Evolutionary conservation across 2,888 invertebrate species (phyloP).

Genomic region (Plusia festucae): DNA sequence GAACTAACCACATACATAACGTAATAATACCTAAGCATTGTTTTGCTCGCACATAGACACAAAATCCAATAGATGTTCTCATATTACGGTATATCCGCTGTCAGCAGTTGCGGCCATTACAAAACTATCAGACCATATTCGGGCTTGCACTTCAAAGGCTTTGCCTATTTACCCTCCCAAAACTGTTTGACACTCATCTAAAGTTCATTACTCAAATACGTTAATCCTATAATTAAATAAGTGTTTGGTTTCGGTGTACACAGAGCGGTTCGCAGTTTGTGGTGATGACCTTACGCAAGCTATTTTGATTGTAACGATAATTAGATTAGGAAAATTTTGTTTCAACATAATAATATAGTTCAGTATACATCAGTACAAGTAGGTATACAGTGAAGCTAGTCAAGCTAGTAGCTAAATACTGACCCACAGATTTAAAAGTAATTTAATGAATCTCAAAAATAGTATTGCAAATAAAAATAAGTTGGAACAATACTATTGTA

Average conservation of each 20-base stretch:
- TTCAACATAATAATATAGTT: background rate
- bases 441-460: background rate
- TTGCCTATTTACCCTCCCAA: constrained; percentile 84
- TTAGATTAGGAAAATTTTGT: background rate
- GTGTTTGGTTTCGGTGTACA: constrained; percentile 71
- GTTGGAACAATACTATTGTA: constrained; percentile 3
- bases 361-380: background rate
- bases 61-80: constrained; percentile 80
- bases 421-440: too few relatives aligned
- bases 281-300: constrained; percentile 39
- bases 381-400: background rate
- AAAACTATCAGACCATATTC: constrained; percentile 84
- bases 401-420: too few relatives aligned
- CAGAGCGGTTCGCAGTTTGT: constrained; percentile 46
- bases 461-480: background rate
- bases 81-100: constrained; percentile 82
- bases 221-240: constrained; percentile 83
- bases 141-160: constrained; percentile 86
- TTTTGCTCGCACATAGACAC: constrained; percentile 73
- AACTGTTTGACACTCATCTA: constrained; percentile 81
- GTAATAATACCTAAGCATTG: constrained; percentile 57
- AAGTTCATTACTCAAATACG: constrained; percentile 85
- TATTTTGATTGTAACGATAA: background rate
- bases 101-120: constrained; percentile 78
- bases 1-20: constrained; percentile 24